A percentile compares a stretch with the other conserved stretches of the same genome.
Conservation (phyloP, 2,888 invertebrate species). For the Eristalis pertinax region DNA sequence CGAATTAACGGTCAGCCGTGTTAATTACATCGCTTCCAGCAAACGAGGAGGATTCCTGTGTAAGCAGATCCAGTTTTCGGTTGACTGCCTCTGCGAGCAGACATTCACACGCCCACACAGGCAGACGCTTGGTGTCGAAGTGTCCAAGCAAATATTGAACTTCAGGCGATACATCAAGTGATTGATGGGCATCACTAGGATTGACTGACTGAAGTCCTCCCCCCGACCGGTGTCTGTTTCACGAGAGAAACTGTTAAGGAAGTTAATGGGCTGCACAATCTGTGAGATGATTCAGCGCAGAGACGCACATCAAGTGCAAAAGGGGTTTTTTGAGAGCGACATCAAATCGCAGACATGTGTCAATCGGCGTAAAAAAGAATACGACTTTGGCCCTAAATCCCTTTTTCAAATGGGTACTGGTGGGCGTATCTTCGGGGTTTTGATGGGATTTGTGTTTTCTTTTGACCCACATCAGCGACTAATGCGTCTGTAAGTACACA, state of each 20-base stretch:
- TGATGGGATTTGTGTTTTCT: too few relatives aligned
- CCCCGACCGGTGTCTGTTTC: neutral
- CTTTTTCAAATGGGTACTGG: too few relatives aligned
- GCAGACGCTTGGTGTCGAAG: neutral
- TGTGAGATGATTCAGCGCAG: neutral
- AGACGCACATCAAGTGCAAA: too few relatives aligned
- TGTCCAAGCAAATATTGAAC: conserved; percentile 10
- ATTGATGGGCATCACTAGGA: conserved; percentile 2
- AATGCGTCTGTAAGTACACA: too few relatives aligned
- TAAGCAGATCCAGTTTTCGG: conserved; percentile 6
- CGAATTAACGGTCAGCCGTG: neutral
- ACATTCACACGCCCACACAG: neutral
- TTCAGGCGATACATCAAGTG: neutral
- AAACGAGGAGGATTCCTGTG: neutral
- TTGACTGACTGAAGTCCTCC: neutral
- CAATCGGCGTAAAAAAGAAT: too few relatives aligned
- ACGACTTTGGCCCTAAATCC: too few relatives aligned
- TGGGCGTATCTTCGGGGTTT: too few relatives aligned
- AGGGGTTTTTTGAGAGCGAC: too few relatives aligned
- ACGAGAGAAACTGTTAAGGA: neutral
- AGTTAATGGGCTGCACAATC: neutral
- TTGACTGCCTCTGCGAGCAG: neutral
- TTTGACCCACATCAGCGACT: too few relatives aligned
- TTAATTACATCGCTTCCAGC: neutral
- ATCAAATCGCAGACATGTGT: too few relatives aligned